These are phyloP conservation scores for Euzophera pinguis DNA, from an alignment of 2,888 invertebrate genomes.

Conservation along the genomic window DNA sequence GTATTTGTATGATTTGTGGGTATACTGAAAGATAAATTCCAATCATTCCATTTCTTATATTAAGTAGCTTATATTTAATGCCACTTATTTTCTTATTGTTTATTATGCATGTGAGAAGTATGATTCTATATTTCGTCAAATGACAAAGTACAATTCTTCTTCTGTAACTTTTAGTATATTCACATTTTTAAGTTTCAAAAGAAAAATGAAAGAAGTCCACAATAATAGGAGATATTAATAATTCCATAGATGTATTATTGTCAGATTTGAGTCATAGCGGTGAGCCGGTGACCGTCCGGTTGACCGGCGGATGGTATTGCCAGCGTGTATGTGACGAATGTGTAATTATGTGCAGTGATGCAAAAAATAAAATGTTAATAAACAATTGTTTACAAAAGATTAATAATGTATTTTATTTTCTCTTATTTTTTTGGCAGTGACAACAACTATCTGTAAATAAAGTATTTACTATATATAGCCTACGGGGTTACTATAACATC, in stretches of 20 bases:
- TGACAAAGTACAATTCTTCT: constrained; percentile 49
- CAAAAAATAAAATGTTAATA: constrained; percentile 79
- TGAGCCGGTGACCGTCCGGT: background rate
- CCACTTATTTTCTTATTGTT: constrained; percentile 58
- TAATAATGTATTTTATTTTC: constrained; percentile 57
- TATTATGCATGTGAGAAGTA: constrained; percentile 64
- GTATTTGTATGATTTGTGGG: constrained; percentile 62
- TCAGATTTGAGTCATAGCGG: constrained; percentile 58
- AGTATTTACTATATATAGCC: no score
- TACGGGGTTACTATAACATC: no score
- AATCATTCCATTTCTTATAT: constrained; percentile 74
- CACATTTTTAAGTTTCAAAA: constrained; percentile 68
- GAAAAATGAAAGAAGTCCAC: constrained; percentile 74
- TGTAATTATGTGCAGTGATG: constrained; percentile 68
- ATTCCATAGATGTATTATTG: constrained; percentile 67
- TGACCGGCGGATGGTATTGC: constrained; percentile 45
- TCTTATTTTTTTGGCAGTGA: background rate
- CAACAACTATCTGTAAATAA: no score
- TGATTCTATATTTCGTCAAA: constrained; percentile 44
- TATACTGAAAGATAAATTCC: constrained; percentile 71
- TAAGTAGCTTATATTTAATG: constrained; percentile 53
- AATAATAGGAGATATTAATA: constrained; percentile 50
- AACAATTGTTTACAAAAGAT: constrained; percentile 81
- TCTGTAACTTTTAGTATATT: constrained; percentile 69
- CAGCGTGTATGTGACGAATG: constrained; percentile 66